phyloP scores from a whole-genome alignment of 2,113 vertebrate genomes.

The Hystrix brachyura region DNA sequence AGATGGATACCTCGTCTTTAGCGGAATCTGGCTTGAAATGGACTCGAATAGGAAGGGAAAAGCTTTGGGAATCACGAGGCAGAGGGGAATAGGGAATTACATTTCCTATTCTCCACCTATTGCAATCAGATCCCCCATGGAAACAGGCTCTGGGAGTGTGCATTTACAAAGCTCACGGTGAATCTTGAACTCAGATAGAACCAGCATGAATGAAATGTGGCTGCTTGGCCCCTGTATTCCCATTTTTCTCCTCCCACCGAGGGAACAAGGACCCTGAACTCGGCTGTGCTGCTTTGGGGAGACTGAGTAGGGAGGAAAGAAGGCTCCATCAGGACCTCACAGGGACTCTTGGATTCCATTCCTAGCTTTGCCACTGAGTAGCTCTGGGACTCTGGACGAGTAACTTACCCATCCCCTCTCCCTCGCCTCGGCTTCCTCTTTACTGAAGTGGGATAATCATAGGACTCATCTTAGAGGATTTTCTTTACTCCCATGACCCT shows the following conservation, averaged over 20 bases:
- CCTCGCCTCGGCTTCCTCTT: neutral
- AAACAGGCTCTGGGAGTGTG: neutral
- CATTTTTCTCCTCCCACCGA: neutral
- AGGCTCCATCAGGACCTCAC: neutral
- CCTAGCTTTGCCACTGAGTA: neutral
- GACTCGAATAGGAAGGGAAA: neutral
- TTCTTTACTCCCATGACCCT: neutral
- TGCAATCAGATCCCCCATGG: neutral
- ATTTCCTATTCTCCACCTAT: neutral
- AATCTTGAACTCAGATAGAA: neutral
- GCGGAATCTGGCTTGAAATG: neutral
- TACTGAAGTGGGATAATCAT: neutral
- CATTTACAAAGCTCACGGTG: neutral
- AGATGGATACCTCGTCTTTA: neutral
- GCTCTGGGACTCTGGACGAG: neutral
- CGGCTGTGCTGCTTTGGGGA: neutral
- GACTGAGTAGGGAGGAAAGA: neutral
- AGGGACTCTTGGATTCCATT: neutral
- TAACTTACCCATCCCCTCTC: rapidly evolving
- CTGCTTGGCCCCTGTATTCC: neutral
- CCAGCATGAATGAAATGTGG: neutral
- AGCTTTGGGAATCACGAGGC: neutral
- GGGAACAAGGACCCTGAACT: neutral
- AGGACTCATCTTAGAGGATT: neutral
- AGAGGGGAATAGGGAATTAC: neutral